Evolutionary conservation across 2,797 vertebrate species (phyloP), one percentile per base, ranked within the genome.

Genomic region (Furcifer pardalis): DNA sequence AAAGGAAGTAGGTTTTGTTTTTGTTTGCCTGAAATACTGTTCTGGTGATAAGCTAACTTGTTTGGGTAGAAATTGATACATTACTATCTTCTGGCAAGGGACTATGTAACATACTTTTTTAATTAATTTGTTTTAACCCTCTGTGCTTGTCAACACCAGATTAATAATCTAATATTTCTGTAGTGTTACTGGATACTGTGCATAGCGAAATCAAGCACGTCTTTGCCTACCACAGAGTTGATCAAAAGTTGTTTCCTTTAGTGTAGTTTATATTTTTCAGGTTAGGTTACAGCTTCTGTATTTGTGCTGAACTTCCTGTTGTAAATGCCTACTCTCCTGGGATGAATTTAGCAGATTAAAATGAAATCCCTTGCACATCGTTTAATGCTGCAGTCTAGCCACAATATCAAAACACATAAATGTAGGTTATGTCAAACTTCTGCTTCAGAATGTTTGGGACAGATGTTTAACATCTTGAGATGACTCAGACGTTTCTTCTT

Each of bases 381-480:
- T 95, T 89, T 93, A 79, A 89, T 92, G 84, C 92, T 91, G 87
- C 89, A 93, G 84, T 86, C 84, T 90, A 73, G 81, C 85, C 81
- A 10, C 89, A 83, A 91, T 91, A 95, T 95, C 90, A 92, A 94
- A 95, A 95, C 88, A 92, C 77, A 1, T 84, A 93, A 93, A 91
- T 92, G 89, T 91, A 95, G 89, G 90, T 93, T 94, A 88, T 93
- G 90, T 94, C 96, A 94, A 91, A 92, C 93, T 94, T 93, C 91
- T 86, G 94, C 92, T 94, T 94, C 90, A 91, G 91, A 93, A 90
- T 90, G 74, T 92, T 95, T 90, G 91, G 87, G 92, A 92, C 92
- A 95, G 94, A 94, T 93, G 91, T 94, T 94, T 95, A 86, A 94
- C 95, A 94, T 89, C 85, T 91, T 91, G 83, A 87, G 86, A 92